These are phyloP conservation scores for Antheraea pernyi DNA, from an alignment of 1,140 invertebrate species.

Conservation along the genomic window DNA sequence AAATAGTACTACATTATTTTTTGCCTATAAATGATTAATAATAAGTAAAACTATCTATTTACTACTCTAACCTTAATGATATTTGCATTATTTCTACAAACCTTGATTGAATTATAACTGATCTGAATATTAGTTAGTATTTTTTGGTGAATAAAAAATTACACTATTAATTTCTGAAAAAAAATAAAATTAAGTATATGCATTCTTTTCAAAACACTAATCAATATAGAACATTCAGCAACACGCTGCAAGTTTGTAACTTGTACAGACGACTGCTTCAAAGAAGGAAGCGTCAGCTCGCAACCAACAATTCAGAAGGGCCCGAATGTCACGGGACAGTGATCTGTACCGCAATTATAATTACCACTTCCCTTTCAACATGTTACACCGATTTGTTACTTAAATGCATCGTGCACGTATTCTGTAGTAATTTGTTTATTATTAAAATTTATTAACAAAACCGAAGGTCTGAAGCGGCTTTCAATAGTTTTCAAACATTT, in stretches of 20 bases:
- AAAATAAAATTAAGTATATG: too few relatives aligned
- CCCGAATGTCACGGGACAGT: slow-evolving; percentile 30
- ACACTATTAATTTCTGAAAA: too few relatives aligned
- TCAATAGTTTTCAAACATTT: too few relatives aligned
- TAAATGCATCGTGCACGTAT: background rate
- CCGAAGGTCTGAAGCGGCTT: background rate
- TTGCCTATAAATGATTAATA: too few relatives aligned
- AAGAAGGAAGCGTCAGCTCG: slow-evolving; percentile 34
- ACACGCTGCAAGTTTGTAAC: background rate
- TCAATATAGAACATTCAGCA: background rate
- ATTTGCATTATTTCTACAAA: too few relatives aligned
- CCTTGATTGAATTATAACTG: too few relatives aligned
- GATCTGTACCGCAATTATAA: slow-evolving; percentile 29
- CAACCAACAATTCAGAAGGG: slow-evolving; percentile 37
- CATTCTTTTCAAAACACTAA: background rate
- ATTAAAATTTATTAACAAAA: background rate
- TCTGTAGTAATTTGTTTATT: background rate
- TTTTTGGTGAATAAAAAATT: too few relatives aligned
- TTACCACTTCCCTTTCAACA: slow-evolving; percentile 35
- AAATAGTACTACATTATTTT: too few relatives aligned
- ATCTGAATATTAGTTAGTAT: too few relatives aligned
- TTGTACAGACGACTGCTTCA: slow-evolving; percentile 15
- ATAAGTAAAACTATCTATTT: too few relatives aligned
- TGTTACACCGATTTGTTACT: slow-evolving; percentile 29
- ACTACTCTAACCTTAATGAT: too few relatives aligned